Conservation (phyloP, 2,888 invertebrate species). For the Clitarchus hookeri region DNA sequence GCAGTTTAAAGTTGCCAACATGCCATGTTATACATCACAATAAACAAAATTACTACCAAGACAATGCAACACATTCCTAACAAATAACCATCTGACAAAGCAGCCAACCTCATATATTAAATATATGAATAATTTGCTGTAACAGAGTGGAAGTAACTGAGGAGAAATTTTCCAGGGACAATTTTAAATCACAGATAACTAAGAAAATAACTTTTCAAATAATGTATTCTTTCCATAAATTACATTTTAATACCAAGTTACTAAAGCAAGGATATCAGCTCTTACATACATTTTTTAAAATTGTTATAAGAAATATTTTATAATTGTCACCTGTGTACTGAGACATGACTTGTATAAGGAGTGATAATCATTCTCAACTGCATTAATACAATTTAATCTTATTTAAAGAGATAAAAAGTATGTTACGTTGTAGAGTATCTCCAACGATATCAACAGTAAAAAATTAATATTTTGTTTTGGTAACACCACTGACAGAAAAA, state of each 20-base stretch:
- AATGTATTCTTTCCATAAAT: neutral
- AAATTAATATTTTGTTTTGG: neutral
- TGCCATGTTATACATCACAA: neutral
- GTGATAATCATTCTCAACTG: too few species aligned
- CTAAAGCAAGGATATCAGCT: neutral
- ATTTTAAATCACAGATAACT: neutral
- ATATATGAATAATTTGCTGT: neutral
- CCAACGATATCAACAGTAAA: neutral
- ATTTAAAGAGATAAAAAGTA: neutral
- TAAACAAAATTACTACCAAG: neutral
- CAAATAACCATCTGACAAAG: neutral
- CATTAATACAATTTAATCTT: neutral
- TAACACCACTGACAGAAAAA: neutral
- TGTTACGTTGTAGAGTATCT: neutral
- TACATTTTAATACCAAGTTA: neutral
- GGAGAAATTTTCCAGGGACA: neutral
- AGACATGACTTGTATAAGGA: neutral
- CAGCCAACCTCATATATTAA: neutral
- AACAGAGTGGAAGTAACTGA: neutral
- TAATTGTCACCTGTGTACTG: neutral
- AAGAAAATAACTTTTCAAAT: neutral
- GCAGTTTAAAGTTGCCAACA: neutral
- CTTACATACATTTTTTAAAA: neutral
- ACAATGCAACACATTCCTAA: neutral
- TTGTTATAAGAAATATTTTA: neutral